A percentile compares a stretch with the other conserved stretches of the same genome.
Evolutionary conservation across 1,140 invertebrate genomes (phyloP).

Genomic region (Macrobrachium rosenbergii): DNA sequence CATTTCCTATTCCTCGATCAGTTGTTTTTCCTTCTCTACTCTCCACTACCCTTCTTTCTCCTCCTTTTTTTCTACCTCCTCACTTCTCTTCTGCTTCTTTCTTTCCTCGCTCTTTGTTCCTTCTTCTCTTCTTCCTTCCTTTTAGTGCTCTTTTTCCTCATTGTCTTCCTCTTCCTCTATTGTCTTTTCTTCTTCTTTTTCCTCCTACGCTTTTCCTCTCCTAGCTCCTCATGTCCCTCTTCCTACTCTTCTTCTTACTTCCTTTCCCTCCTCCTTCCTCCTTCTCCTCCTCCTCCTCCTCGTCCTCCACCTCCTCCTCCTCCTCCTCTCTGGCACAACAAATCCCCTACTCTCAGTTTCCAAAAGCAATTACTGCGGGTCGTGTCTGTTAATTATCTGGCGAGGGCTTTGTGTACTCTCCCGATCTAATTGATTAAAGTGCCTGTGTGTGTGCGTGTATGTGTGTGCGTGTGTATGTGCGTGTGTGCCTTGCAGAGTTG

Average conservation of each 20-base stretch:
- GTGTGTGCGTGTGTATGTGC: background rate
- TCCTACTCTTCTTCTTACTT: background rate
- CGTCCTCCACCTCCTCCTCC: too few species aligned
- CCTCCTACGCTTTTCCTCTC: too few species aligned
- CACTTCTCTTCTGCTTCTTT: too few species aligned
- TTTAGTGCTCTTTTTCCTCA: too few species aligned
- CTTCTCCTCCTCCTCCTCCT: background rate
- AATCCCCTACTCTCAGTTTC: slow-evolving; percentile 24
- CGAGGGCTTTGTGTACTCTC: slow-evolving; percentile 28
- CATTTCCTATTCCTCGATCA: background rate
- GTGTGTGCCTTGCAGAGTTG: background rate
- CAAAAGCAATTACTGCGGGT: slow-evolving; percentile 36
- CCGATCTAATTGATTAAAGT: slow-evolving; percentile 46
- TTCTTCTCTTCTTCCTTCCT: too few species aligned
- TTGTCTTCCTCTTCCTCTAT: too few species aligned
- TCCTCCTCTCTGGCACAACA: background rate
- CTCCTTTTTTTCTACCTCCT: too few species aligned
- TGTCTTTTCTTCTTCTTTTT: too few species aligned
- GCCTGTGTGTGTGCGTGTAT: background rate
- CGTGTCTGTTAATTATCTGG: slow-evolving; percentile 29
- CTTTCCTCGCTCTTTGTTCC: too few species aligned
- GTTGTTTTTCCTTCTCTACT: too few species aligned
- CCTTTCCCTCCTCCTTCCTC: background rate
- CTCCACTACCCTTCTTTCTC: too few species aligned
- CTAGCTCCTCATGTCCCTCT: background rate